Percentiles rank a stretch among this genome's conserved stretches.
phyloP scores from a whole-genome alignment of 2,797 vertebrate genomes.

The Masticophis lateralis region DNA sequence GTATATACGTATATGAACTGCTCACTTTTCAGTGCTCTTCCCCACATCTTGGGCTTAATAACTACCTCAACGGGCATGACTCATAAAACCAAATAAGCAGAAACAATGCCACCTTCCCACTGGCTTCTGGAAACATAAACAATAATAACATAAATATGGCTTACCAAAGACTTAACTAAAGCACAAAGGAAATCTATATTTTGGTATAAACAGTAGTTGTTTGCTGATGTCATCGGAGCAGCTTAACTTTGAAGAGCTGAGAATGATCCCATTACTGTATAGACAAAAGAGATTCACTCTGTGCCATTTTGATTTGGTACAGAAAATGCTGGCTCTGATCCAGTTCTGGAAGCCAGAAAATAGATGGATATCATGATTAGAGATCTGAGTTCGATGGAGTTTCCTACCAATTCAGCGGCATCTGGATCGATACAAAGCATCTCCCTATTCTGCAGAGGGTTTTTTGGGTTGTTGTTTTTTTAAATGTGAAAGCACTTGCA shows the following conservation, averaged over 20 bases:
- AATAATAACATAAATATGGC: slow-evolving; percentile 67
- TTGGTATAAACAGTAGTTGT: slow-evolving; percentile 69
- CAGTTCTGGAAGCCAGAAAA: background rate
- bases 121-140: slow-evolving; percentile 73
- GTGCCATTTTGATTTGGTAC: slow-evolving; percentile 30
- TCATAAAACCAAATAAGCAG: slow-evolving; percentile 67
- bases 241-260: slow-evolving; percentile 56
- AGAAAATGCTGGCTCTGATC: slow-evolving; percentile 6
- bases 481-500: background rate
- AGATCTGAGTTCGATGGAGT: background rate
- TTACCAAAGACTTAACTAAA: slow-evolving; percentile 65
- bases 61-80: slow-evolving; percentile 67
- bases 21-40: slow-evolving; percentile 42
- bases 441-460: background rate
- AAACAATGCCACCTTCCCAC: slow-evolving; percentile 55
- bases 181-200: slow-evolving; percentile 75
- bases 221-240: slow-evolving; percentile 56
- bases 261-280: slow-evolving; percentile 49
- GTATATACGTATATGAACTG: background rate
- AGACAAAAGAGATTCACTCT: slow-evolving; percentile 24
- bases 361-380: too few species aligned
- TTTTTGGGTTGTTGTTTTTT: too few species aligned
- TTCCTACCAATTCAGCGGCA: background rate
- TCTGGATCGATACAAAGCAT: background rate
- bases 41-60: slow-evolving; percentile 28